These are phyloP conservation scores for Xerus rutilus DNA, from an alignment of 2,797 vertebrate species.

Conservation along the genomic window DNA sequence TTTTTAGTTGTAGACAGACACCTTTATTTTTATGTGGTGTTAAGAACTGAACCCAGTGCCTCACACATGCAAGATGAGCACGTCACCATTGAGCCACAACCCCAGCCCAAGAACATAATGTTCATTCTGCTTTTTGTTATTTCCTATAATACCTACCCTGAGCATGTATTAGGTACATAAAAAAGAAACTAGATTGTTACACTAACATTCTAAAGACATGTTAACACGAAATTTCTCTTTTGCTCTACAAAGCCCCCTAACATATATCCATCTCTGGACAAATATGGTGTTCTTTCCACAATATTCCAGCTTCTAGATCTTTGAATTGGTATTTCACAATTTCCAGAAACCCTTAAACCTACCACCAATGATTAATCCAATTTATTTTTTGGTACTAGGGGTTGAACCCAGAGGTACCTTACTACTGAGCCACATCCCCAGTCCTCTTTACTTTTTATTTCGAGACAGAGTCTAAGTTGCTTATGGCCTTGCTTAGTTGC, in stretches of 20 bases:
- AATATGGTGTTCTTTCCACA: neutral
- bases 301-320: slow-evolving; percentile 10
- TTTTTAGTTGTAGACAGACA: too few species aligned
- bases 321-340: slow-evolving; percentile 29
- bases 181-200: neutral
- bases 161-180: slow-evolving; percentile 27
- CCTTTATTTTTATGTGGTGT: neutral
- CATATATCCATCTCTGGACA: neutral
- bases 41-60: too few species aligned
- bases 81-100: too few species aligned
- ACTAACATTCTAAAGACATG: neutral
- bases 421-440: too few species aligned
- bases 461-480: too few species aligned
- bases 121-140: neutral
- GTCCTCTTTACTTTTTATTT: too few species aligned
- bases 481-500: too few species aligned
- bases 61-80: too few species aligned
- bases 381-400: neutral
- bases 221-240: neutral
- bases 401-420: too few species aligned
- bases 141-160: slow-evolving; percentile 3
- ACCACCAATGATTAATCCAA: neutral
- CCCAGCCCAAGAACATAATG: neutral
- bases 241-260: neutral
- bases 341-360: slow-evolving; percentile 24